Evolutionary conservation across 2,113 vertebrate species (phyloP).

Genomic region (Oophaga pumilio): DNA sequence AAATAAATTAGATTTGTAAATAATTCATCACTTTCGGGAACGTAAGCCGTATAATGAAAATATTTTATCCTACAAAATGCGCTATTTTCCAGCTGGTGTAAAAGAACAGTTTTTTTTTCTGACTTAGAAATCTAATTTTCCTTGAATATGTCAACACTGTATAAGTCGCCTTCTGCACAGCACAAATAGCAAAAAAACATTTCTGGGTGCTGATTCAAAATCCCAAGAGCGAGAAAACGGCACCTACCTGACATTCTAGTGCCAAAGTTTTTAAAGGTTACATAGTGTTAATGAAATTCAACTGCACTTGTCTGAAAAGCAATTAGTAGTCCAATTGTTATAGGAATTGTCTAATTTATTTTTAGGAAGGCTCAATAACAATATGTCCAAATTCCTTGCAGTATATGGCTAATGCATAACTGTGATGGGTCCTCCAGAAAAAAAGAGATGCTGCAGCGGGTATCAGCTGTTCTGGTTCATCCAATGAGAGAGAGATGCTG

Average conservation of each 20-base stretch:
- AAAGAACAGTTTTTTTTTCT: neutral
- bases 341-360: neutral
- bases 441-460: too few relatives aligned
- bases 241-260: neutral
- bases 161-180: neutral
- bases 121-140: neutral
- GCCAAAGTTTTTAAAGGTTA: neutral
- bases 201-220: neutral
- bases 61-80: conserved; percentile 5
- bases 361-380: neutral
- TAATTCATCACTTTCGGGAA: conserved; percentile 8
- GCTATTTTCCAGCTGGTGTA: conserved; percentile 8
- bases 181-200: neutral
- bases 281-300: too few relatives aligned
- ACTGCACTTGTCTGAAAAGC: neutral
- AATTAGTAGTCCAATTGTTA: neutral
- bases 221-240: neutral
- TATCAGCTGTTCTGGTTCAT: too few relatives aligned
- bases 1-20: conserved; percentile 27
- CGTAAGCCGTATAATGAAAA: neutral
- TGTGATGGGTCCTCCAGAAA: too few relatives aligned
- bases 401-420: too few relatives aligned
- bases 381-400: too few relatives aligned
- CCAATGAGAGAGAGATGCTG: too few relatives aligned
- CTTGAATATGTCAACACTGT: neutral